A percentile compares a stretch with the other conserved stretches of the same genome.
Conservation (phyloP, 2,797 vertebrate genomes). For the Otus scops region DNA sequence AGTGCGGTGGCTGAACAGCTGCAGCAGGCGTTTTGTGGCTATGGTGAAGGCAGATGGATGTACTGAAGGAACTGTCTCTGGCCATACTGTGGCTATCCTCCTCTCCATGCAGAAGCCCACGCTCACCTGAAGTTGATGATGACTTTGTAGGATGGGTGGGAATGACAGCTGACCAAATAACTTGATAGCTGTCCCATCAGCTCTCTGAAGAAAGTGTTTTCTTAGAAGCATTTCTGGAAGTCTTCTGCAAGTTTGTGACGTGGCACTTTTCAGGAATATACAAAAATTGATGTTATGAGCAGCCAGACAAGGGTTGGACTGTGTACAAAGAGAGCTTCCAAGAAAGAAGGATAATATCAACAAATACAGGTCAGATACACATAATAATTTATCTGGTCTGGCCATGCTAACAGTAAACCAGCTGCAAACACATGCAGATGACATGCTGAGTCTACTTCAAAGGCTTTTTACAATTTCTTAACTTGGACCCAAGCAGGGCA, state of each 20-base stretch:
- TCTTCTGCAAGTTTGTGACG: not conserved
- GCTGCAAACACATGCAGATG: constrained; percentile 49
- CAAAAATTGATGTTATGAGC: not conserved
- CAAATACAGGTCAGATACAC: not conserved
- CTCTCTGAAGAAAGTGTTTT: not conserved
- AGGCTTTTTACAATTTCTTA: not conserved
- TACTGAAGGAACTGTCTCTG: not conserved
- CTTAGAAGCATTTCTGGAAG: not conserved
- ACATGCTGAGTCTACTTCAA: constrained; percentile 60
- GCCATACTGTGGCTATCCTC: rapidly evolving
- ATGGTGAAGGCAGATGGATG: rapidly evolving
- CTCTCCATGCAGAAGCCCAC: rapidly evolving
- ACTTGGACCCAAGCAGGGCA: constrained; percentile 4
- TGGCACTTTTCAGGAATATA: not conserved
- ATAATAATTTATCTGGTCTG: constrained; percentile 10
- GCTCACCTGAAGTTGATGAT: not conserved
- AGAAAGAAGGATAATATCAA: not conserved
- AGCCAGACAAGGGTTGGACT: not conserved
- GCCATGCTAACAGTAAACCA: not conserved
- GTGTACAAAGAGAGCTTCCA: not conserved
- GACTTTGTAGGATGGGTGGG: not conserved
- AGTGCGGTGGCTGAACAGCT: rapidly evolving
- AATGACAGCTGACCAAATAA: not conserved
- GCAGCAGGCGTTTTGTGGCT: not conserved
- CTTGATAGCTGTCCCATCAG: not conserved